Evolutionary conservation across 2,797 vertebrate genomes (phyloP), one percentile per base, ranked within the genome.

Genomic region (Zalophus californianus): DNA sequence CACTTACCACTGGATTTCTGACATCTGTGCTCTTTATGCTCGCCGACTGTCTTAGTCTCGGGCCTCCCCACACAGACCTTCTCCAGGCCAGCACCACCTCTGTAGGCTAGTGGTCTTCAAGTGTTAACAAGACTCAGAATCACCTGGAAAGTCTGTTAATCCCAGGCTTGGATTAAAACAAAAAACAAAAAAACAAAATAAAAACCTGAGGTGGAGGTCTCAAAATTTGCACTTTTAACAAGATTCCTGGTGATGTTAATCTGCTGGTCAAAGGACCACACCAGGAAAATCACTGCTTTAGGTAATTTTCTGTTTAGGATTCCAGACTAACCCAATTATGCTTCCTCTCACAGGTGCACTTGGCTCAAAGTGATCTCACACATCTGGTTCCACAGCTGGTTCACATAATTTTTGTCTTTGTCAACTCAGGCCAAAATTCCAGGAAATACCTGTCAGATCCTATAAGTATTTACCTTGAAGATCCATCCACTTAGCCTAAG

Each of bases 141-240:
- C 32, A 50, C 4, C 38, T 60, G 18, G 5, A 41, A 54, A n/a
- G 7, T 20, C 58, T 77, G 6, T 32, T 18, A 58, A n/a, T 27
- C 11, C 1, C 4, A 58, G 23, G 10, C 6, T 68, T 54, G 23
- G 2, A 56, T 48, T 75, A 9, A 29, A 75, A 73, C 25, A 41
- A 14, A 12, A 68, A 38, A 38, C 23, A 14, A 38, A 21, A 38
- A 75, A 14, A 12, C 23, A 14, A 38, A 21, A 38, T 35, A 35
- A 35, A 21, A 60, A 32, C 13, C 32, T 7, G 16, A n/a, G 21
- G 11, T 1, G 35, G 11, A 3, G 4, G 1, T 3, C 21, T 15
- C 50, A 18, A 25, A 7, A 35, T 41, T 27, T 75, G 5, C 11
- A 38, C 8, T 21, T 82, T 13, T 58, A 38, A 7, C 21, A 66